phyloP scores from a whole-genome alignment of 2,888 invertebrate genomes.

The Spodoptera littoralis region DNA sequence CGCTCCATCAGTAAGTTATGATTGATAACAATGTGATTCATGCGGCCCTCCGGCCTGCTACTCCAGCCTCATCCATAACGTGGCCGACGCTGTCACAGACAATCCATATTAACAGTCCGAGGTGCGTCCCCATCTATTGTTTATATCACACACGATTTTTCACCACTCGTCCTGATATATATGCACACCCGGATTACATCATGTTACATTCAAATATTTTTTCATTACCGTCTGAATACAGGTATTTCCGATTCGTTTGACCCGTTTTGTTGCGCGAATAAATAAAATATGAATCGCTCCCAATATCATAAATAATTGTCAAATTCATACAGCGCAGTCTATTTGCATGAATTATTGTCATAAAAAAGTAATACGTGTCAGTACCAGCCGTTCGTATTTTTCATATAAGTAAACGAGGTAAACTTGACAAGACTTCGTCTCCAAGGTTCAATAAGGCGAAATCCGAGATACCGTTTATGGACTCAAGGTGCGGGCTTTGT shows the following conservation, averaged over 20 bases:
- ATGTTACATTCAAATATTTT: constrained; percentile 45
- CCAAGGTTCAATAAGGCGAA: constrained; percentile 81
- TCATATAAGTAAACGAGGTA: constrained; percentile 66
- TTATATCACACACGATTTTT: constrained; percentile 55
- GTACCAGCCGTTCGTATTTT: constrained; percentile 60
- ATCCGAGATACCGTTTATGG: constrained; percentile 84
- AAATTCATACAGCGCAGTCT: constrained; percentile 49
- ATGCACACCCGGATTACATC: constrained; percentile 52
- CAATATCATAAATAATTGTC: constrained; percentile 56
- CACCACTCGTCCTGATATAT: constrained; percentile 51
- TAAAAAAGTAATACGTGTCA: constrained; percentile 60
- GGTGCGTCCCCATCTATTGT: constrained; percentile 53
- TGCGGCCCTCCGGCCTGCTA: constrained; percentile 62
- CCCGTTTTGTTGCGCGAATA: constrained; percentile 37
- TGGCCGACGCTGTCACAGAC: constrained; percentile 70
- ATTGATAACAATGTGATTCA: constrained; percentile 81
- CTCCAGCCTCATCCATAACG: constrained; percentile 75
- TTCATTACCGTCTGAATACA: constrained; percentile 37
- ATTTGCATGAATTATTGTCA: constrained; percentile 49
- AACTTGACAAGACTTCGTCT: constrained; percentile 73
- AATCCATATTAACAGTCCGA: constrained; percentile 71
- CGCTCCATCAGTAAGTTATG: constrained; percentile 84
- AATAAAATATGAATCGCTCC: constrained; percentile 41
- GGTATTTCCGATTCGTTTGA: constrained; percentile 40
- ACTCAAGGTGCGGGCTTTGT: constrained; percentile 84